Percentiles rank a stretch among this genome's conserved stretches.
These are phyloP conservation scores for Crypturellus tataupa DNA, from an alignment of 2,797 vertebrate genomes.

Conservation along the genomic window DNA sequence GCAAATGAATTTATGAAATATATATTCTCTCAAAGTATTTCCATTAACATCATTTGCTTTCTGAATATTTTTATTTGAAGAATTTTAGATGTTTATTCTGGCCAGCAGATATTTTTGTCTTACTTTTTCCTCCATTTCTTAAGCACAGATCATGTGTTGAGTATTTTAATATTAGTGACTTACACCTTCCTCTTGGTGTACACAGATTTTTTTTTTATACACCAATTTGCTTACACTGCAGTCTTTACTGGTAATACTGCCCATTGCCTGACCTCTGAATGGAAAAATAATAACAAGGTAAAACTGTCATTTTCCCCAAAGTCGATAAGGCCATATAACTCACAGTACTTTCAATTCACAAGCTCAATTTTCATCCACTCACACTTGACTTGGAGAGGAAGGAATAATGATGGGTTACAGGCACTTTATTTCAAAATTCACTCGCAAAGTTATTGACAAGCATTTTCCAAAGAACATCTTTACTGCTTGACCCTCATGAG, in stretches of 20 bases:
- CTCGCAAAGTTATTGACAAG: constrained; percentile 89
- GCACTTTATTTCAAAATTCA: constrained; percentile 95
- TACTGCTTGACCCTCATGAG: constrained; percentile 85
- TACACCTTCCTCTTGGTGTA: constrained; percentile 43
- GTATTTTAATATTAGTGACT: constrained; percentile 58
- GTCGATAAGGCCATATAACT: constrained; percentile 94
- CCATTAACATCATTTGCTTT: neutral
- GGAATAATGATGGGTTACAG: constrained; percentile 94
- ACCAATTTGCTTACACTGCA: constrained; percentile 79
- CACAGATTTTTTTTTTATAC: constrained; percentile 64
- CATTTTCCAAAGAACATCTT: constrained; percentile 83
- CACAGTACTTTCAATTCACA: constrained; percentile 92
- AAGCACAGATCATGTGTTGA: neutral
- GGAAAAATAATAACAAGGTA: constrained; percentile 93
- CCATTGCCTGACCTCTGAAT: constrained; percentile 90
- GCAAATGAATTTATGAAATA: neutral
- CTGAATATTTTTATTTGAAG: constrained; percentile 27
- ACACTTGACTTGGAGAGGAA: constrained; percentile 90
- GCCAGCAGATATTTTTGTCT: neutral
- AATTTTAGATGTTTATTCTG: constrained; percentile 11
- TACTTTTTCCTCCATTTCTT: constrained; percentile 1
- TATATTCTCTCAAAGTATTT: neutral
- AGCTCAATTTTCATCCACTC: constrained; percentile 96
- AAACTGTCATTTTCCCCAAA: constrained; percentile 88
- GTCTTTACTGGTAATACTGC: constrained; percentile 85